A percentile compares a stretch with the other conserved stretches of the same genome.
Evolutionary conservation across 2,113 vertebrate genomes (phyloP).

Genomic region (Phoxinus phoxinus): DNA sequence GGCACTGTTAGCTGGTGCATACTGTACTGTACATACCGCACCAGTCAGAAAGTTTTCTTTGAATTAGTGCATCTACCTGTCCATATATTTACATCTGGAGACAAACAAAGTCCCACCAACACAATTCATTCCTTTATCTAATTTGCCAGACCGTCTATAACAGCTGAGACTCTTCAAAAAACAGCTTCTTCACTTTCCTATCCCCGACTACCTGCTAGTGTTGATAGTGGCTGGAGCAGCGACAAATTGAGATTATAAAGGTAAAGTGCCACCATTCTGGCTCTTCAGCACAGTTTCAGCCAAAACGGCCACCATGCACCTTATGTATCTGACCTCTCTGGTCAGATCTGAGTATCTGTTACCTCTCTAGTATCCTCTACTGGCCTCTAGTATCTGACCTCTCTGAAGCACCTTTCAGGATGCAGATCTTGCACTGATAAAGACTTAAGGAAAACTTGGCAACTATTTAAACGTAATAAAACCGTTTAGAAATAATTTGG

Average conservation of each 20-base stretch:
- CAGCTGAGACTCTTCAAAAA: neutral
- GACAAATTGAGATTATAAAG: neutral
- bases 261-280: neutral
- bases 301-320: neutral
- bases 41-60: neutral
- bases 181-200: neutral
- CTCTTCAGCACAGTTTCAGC: neutral
- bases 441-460: too few species aligned
- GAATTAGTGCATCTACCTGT: slow-evolving; percentile 6
- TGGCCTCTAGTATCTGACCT: neutral
- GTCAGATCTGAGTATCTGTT: too few species aligned
- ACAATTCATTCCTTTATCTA: slow-evolving; percentile 4
- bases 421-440: neutral
- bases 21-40: neutral
- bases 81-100: neutral
- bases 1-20: neutral
- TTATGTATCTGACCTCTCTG: neutral
- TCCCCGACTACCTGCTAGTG: neutral
- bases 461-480: too few species aligned
- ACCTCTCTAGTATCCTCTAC: too few species aligned
- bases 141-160: slow-evolving; percentile 8
- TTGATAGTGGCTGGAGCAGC: neutral
- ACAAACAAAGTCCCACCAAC: neutral
- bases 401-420: neutral
- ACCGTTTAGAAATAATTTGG: too few species aligned